Conservation (phyloP, 2,797 vertebrate genomes). For the Ibycter americanus region DNA sequence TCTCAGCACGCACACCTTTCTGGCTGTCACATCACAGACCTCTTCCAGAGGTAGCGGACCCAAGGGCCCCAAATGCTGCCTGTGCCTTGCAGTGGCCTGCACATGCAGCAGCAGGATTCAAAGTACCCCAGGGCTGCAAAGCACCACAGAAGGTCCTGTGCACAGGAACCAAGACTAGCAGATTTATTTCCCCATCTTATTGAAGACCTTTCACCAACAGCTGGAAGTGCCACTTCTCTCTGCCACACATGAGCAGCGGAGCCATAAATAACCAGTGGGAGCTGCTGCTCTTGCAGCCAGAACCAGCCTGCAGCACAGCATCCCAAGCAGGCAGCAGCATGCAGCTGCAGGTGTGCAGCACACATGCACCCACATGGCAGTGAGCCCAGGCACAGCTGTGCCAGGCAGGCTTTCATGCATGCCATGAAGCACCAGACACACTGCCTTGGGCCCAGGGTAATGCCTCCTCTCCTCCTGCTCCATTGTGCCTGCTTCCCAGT, state of each 20-base stretch:
- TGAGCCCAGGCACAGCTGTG: neutral
- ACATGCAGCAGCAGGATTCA: neutral
- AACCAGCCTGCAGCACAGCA: neutral
- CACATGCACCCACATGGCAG: neutral
- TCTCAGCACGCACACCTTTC: neutral
- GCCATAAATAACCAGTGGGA: neutral
- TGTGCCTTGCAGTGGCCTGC: neutral
- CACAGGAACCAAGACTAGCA: neutral
- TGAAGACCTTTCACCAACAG: neutral
- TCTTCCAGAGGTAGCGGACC: neutral
- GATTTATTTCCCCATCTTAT: neutral
- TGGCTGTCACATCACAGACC: neutral
- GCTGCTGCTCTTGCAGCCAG: neutral
- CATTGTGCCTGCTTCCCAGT: neutral
- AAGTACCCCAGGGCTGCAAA: neutral
- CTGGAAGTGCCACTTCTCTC: neutral
- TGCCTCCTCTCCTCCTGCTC: neutral
- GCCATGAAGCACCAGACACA: neutral
- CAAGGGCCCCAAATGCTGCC: neutral
- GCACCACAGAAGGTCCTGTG: neutral
- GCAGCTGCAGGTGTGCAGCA: neutral
- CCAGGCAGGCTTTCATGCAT: neutral
- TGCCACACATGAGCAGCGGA: neutral
- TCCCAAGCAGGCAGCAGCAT: neutral
- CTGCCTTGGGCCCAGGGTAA: fast-evolving